Conservation (phyloP, 1,140 invertebrate species). For the Chironomus striatipennis region DNA sequence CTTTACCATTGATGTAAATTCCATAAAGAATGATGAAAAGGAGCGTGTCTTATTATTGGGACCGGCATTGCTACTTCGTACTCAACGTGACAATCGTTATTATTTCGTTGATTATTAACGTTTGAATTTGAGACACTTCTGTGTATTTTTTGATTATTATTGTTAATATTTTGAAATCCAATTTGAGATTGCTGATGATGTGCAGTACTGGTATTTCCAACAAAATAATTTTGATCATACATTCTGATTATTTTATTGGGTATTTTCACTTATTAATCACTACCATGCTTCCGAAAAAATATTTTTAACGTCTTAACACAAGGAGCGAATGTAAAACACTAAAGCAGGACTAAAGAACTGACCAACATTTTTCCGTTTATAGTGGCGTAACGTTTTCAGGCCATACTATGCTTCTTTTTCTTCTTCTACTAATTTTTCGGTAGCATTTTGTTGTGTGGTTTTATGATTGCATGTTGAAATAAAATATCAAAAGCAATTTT, state of each 20-base stretch:
- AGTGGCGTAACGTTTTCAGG: too few species aligned
- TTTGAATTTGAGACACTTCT: constrained; percentile 35
- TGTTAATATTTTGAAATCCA: not conserved
- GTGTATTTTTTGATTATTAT: constrained; percentile 26
- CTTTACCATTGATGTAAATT: constrained; percentile 39
- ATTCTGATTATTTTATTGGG: not conserved
- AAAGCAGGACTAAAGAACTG: constrained; percentile 16
- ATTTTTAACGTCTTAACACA: not conserved
- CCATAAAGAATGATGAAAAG: constrained; percentile 38
- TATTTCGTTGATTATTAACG: constrained; percentile 28
- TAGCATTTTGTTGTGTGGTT: too few species aligned
- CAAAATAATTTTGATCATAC: constrained; percentile 1
- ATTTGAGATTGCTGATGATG: constrained; percentile 29
- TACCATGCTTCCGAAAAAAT: not conserved
- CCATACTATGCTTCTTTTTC: too few species aligned
- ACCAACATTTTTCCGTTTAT: not conserved
- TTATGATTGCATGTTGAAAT: too few species aligned
- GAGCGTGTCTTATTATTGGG: constrained; percentile 37
- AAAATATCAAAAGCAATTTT: too few species aligned
- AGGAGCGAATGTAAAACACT: not conserved
- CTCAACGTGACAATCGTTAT: constrained; percentile 35
- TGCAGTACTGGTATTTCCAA: constrained; percentile 26
- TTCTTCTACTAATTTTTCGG: too few species aligned
- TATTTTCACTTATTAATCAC: not conserved
- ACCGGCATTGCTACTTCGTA: constrained; percentile 37